phyloP scores from a whole-genome alignment of 2,113 vertebrate genomes.

The Callaeas wilsoni region DNA sequence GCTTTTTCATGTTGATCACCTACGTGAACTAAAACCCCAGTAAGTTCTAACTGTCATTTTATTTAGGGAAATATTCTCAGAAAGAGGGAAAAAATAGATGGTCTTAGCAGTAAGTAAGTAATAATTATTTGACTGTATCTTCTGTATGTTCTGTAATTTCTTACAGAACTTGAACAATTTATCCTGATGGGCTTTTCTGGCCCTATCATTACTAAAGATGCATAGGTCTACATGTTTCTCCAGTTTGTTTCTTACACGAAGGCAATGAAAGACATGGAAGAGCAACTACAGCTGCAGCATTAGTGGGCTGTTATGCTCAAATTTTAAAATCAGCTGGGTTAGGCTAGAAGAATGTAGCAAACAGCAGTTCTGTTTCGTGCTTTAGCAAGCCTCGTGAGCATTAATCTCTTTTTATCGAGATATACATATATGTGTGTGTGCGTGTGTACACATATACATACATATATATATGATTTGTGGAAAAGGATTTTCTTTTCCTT shows the following conservation, averaged over 20 bases:
- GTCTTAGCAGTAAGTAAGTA: neutral
- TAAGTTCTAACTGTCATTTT: neutral
- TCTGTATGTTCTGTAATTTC: neutral
- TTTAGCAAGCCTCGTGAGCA: neutral
- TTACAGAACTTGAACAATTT: neutral
- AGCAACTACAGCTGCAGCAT: neutral
- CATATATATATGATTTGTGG: neutral
- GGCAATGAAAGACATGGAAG: neutral
- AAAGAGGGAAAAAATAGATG: neutral
- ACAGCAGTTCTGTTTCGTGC: neutral
- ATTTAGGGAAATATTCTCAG: neutral
- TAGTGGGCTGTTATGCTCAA: neutral
- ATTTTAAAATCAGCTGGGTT: neutral
- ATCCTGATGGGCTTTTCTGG: neutral
- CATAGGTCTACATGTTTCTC: neutral
- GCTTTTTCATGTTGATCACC: neutral
- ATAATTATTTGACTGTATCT: neutral
- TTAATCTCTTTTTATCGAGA: neutral
- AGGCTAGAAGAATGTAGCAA: neutral
- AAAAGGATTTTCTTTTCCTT: neutral
- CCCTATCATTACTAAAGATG: neutral
- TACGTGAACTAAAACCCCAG: neutral
- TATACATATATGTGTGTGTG: fast-evolving
- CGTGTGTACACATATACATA: neutral
- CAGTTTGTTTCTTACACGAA: neutral